Conservation (phyloP, 2,888 invertebrate genomes). For the Julus scandinavius region DNA sequence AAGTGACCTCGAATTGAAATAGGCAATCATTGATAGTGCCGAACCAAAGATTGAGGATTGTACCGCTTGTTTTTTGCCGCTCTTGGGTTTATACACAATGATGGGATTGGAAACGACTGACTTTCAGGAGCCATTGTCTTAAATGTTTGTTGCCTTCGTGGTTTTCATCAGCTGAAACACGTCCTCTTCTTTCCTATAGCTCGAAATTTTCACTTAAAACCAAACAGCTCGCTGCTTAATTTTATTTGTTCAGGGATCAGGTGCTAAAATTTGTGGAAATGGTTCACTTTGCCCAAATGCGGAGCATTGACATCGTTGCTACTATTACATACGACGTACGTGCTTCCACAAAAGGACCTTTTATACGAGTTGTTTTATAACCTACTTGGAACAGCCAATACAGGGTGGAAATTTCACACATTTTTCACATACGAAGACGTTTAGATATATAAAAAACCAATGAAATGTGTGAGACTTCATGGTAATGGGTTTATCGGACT, state of each 20-base stretch:
- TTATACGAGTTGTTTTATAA: too few species aligned
- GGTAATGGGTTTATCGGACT: too few species aligned
- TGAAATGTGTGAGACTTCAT: too few species aligned
- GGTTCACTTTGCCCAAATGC: conserved; percentile 4
- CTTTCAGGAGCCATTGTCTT: conserved; percentile 19
- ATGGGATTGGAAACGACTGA: conserved; percentile 27
- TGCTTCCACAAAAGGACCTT: too few species aligned
- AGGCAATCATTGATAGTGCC: conserved; percentile 45
- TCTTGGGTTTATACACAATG: background rate
- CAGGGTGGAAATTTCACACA: too few species aligned
- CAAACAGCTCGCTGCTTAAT: conserved; percentile 17
- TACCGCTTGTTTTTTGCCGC: background rate
- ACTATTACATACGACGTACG: too few species aligned
- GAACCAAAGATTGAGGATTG: conserved; percentile 33
- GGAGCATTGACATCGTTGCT: background rate
- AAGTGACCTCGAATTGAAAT: conserved; percentile 50
- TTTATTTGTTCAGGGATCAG: conserved; percentile 21
- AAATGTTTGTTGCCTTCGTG: background rate
- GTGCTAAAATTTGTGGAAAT: conserved; percentile 33
- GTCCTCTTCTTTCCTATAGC: too few species aligned
- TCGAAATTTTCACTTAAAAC: background rate
- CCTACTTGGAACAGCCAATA: too few species aligned
- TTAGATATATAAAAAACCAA: too few species aligned
- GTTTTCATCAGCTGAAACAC: background rate
- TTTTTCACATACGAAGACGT: too few species aligned